These are phyloP conservation scores for Troides oblongomaculatus DNA, from an alignment of 2,888 invertebrate genomes.

Conservation along the genomic window DNA sequence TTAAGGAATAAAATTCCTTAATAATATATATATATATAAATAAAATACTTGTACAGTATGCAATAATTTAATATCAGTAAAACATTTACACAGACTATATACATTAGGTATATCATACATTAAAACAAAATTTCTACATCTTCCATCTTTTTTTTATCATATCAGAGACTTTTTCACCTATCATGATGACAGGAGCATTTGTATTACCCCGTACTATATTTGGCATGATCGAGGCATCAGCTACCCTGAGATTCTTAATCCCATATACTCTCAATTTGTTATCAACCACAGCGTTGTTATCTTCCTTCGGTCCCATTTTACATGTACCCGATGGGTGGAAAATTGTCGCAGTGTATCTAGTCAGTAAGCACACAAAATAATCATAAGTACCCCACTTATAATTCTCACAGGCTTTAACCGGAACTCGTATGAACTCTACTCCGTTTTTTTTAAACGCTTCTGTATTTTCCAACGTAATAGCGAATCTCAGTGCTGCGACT, in stretches of 20 bases:
- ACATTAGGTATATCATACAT: neutral
- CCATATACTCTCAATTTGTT: slow-evolving; percentile 58
- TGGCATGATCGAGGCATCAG: slow-evolving; percentile 91
- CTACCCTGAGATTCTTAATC: slow-evolving; percentile 80
- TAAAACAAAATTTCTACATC: neutral
- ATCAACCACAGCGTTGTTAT: slow-evolving; percentile 64
- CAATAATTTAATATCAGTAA: neutral
- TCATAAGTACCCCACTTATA: slow-evolving; percentile 78
- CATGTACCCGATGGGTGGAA: slow-evolving; percentile 71
- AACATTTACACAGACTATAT: neutral
- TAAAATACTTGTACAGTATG: neutral
- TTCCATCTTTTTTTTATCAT: slow-evolving; percentile 64
- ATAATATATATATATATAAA: neutral
- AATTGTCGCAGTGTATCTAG: slow-evolving; percentile 79
- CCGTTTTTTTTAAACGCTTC: slow-evolving; percentile 76
- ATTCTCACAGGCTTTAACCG: slow-evolving; percentile 78
- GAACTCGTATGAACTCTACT: slow-evolving; percentile 73
- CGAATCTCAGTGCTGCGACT: slow-evolving; percentile 81
- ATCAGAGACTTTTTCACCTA: slow-evolving; percentile 82
- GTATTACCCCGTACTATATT: slow-evolving; percentile 88
- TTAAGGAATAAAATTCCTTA: neutral
- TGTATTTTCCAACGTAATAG: slow-evolving; percentile 77
- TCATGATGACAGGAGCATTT: slow-evolving; percentile 91
- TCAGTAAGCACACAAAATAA: slow-evolving; percentile 84
- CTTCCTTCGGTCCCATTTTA: slow-evolving; percentile 60